A percentile compares a stretch with the other conserved stretches of the same genome.
These are phyloP conservation scores for Toxonevra muliebris DNA, from an alignment of 2,888 invertebrate species.

Conservation along the genomic window DNA sequence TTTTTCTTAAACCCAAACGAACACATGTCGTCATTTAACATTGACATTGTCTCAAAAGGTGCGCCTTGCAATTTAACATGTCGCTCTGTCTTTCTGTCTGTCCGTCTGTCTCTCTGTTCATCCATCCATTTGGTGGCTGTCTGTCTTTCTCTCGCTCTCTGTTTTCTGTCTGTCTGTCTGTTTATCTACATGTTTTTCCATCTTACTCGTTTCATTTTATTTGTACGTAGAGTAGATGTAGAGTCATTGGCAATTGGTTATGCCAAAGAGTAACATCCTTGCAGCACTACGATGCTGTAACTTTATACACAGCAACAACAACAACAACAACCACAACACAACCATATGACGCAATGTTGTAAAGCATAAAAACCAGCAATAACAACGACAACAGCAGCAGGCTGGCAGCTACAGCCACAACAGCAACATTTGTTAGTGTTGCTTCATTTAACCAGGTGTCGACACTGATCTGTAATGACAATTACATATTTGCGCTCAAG, in stretches of 20 bases:
- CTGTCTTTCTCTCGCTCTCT: neutral
- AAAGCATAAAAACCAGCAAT: conserved; percentile 39
- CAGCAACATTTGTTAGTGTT: conserved; percentile 48
- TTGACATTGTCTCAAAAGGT: conserved; percentile 52
- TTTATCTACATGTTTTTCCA: neutral
- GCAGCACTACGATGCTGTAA: conserved; percentile 40
- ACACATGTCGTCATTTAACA: conserved; percentile 52
- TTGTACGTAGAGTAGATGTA: too few species aligned
- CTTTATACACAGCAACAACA: conserved; percentile 44
- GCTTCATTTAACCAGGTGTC: conserved; percentile 62
- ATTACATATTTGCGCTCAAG: conserved; percentile 49
- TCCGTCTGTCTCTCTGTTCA: neutral
- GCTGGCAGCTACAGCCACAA: conserved; percentile 17
- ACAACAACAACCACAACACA: conserved; percentile 20
- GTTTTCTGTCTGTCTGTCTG: conserved; percentile 7
- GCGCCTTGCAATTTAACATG: conserved; percentile 44
- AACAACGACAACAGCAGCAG: conserved; percentile 24
- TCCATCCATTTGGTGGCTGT: neutral
- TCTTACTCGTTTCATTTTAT: neutral
- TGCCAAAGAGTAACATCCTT: conserved; percentile 18
- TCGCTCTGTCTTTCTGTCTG: conserved; percentile 17
- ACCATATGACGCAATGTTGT: conserved; percentile 29
- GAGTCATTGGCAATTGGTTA: too few species aligned
- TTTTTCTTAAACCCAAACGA: conserved; percentile 37
- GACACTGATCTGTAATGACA: conserved; percentile 61